Percentiles rank a stretch among this genome's conserved stretches.
phyloP scores from a whole-genome alignment of 1,140 invertebrate genomes.

The Fopius arisanus region DNA sequence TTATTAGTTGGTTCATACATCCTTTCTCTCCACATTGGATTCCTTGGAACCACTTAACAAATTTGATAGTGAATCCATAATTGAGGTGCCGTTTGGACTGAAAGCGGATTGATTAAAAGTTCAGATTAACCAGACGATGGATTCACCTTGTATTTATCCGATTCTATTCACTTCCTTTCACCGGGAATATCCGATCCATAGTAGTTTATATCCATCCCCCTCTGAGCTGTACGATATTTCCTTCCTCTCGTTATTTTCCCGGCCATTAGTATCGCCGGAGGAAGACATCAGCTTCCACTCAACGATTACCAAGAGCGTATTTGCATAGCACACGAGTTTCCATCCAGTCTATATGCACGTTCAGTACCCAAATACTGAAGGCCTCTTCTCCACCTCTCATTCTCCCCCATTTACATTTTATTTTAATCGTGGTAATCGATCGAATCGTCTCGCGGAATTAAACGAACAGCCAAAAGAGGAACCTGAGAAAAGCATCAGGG shows the following conservation, averaged over 20 bases:
- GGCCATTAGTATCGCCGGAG: slow-evolving; percentile 54
- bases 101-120: too few relatives aligned
- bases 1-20: too few relatives aligned
- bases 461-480: slow-evolving; percentile 41
- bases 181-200: slow-evolving; percentile 17
- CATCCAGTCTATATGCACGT: slow-evolving; percentile 20
- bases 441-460: slow-evolving; percentile 53
- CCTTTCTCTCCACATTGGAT: too few relatives aligned
- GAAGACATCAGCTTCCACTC: slow-evolving; percentile 66
- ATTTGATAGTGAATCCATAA: too few relatives aligned
- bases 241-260: slow-evolving; percentile 36
- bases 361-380: slow-evolving; percentile 28
- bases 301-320: slow-evolving; percentile 62
- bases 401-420: slow-evolving; percentile 60
- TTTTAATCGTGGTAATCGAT: slow-evolving; percentile 66
- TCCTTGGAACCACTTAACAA: too few relatives aligned
- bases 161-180: slow-evolving; percentile 39
- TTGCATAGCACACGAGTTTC: slow-evolving; percentile 62
- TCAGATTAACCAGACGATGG: neutral
- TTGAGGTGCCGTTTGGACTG: neutral
- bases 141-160: slow-evolving; percentile 39
- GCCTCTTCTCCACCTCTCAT: neutral
- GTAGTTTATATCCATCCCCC: neutral
- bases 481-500: slow-evolving; percentile 5
- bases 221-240: slow-evolving; percentile 13